Conservation (phyloP, 2,888 invertebrate genomes). For the Biston stratarius region DNA sequence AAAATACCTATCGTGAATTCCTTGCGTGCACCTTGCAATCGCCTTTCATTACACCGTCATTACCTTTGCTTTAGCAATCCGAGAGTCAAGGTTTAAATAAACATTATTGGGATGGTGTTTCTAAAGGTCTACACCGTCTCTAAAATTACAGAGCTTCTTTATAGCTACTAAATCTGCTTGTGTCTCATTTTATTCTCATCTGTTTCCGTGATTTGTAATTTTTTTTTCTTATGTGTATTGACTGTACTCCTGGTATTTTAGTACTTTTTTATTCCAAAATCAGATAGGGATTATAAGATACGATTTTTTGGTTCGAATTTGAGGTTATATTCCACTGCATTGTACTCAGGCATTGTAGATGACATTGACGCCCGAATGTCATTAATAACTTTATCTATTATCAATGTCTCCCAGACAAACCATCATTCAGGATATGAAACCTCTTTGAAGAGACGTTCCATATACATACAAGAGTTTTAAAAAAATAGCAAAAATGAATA, state of each 20-base stretch:
- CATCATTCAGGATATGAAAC: no score
- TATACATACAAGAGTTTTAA: no score
- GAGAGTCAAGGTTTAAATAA: slow-evolving; percentile 6
- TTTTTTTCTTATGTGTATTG: neutral
- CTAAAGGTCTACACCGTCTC: slow-evolving; percentile 10
- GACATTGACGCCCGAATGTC: no score
- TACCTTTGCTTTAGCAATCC: slow-evolving; percentile 34
- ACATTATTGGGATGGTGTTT: slow-evolving; percentile 4
- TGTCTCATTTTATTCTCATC: neutral
- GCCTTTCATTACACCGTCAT: slow-evolving; percentile 52
- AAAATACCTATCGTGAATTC: slow-evolving; percentile 54
- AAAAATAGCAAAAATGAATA: no score
- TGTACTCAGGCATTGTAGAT: no score
- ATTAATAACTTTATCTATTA: neutral
- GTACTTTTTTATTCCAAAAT: neutral
- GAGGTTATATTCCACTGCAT: neutral
- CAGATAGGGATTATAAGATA: neutral
- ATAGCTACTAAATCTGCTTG: neutral
- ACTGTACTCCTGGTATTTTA: neutral
- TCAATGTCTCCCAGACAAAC: neutral
- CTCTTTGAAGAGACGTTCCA: no score
- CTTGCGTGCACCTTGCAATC: slow-evolving; percentile 44
- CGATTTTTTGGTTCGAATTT: neutral
- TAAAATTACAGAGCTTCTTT: neutral
- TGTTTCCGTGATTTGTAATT: neutral